phyloP scores from a whole-genome alignment of 2,888 invertebrate species.

The Cinara cedri region DNA sequence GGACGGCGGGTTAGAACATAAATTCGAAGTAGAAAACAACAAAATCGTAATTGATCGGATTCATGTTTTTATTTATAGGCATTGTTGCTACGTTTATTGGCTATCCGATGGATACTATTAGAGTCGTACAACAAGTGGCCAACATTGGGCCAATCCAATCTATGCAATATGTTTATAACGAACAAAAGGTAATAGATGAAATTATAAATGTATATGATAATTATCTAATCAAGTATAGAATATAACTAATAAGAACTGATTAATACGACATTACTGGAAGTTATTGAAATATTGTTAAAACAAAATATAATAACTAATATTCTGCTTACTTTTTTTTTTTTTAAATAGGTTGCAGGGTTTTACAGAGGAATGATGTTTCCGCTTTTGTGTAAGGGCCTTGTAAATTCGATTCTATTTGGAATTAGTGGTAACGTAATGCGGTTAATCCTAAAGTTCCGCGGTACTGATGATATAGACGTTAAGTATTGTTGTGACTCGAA shows the following conservation, averaged over 20 bases:
- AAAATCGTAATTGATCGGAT: too few species aligned
- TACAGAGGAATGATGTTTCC: constrained; percentile 75
- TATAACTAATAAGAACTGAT: too few species aligned
- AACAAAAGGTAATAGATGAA: constrained; percentile 22
- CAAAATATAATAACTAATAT: too few species aligned
- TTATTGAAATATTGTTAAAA: not conserved
- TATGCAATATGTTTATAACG: not conserved
- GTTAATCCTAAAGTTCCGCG: constrained; percentile 60
- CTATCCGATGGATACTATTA: constrained; percentile 26
- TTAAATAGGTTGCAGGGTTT: constrained; percentile 66
- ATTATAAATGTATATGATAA: too few species aligned
- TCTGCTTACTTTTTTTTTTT: not conserved
- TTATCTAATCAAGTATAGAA: too few species aligned
- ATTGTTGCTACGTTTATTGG: constrained; percentile 26
- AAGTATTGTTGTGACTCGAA: constrained; percentile 58
- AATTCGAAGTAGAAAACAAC: too few species aligned
- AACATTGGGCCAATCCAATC: not conserved
- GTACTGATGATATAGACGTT: not conserved
- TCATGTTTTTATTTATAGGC: constrained; percentile 15
- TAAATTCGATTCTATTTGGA: constrained; percentile 75
- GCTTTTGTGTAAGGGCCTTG: constrained; percentile 69
- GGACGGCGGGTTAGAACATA: constrained; percentile 24
- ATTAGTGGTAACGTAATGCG: constrained; percentile 67
- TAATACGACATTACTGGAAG: too few species aligned
- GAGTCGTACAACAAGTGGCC: constrained; percentile 20